Conservation (phyloP, 2,797 vertebrate genomes). For the Pogoniulus pusillus region DNA sequence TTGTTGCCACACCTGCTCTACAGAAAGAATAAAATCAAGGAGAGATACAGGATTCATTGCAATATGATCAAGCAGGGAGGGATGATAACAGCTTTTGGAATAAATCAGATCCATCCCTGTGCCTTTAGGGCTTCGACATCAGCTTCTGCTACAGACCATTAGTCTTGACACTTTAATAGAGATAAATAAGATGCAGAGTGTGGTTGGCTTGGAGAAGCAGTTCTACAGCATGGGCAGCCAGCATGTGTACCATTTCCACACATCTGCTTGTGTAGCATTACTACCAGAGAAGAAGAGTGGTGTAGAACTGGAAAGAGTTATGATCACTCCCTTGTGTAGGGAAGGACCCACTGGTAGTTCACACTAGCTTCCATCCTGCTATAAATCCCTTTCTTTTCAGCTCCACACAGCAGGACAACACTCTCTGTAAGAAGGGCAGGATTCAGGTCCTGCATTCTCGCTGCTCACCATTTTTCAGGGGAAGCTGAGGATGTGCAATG, state of each 20-base stretch:
- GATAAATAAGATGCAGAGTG: not conserved
- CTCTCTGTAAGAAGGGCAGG: not conserved
- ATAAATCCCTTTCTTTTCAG: not conserved
- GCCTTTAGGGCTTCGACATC: not conserved
- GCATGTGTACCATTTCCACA: fast-evolving
- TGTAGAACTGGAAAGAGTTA: not conserved
- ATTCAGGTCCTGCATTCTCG: not conserved
- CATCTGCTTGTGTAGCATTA: not conserved
- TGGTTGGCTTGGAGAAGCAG: not conserved
- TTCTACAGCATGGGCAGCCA: not conserved
- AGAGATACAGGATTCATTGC: not conserved
- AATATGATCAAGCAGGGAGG: not conserved
- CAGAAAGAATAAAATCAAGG: not conserved
- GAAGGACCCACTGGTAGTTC: not conserved
- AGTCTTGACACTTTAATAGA: not conserved
- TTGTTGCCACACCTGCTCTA: not conserved
- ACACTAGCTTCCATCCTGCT: not conserved
- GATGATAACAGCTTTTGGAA: not conserved
- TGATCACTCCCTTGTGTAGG: not conserved
- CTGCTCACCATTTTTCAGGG: not conserved
- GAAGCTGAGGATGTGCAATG: not conserved
- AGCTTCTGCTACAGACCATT: not conserved
- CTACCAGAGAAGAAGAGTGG: not conserved
- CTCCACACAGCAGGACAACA: not conserved
- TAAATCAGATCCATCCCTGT: not conserved